Evolutionary conservation across 2,888 invertebrate genomes (phyloP), one percentile per base, ranked within the genome.

Genomic region (Catonia carolina): DNA sequence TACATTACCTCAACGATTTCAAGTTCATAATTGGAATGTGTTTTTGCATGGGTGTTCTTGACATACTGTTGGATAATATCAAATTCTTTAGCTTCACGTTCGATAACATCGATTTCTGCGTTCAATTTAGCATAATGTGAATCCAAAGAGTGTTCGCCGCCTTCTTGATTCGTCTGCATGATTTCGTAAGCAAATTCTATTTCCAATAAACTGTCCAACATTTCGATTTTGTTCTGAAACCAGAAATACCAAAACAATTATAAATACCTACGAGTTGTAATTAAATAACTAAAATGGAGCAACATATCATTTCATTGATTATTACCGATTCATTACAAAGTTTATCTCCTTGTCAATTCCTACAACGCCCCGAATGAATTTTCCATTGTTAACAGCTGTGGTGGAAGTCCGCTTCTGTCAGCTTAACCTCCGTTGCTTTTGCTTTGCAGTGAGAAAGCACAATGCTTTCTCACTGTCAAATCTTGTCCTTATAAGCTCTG

Each of bases 151-250:
- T 69, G 64, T n/a, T 73, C 71, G 1, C 74, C 73, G 5, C 71
- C 72, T 8, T 73, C 72, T 1, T 68, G 72, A 68, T 78, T 80
- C 47, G 77, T 72, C 66, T 86, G 84, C 67, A 98, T 75, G 67
- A 99, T 74, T 67, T 78, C 91, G 74, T 94, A 98, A 0, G 98
- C 97, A 51, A 96, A 84, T 75, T 99, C 96, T 64, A 99, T 89
- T 72, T 99, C 98, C 67, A 95, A 76, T 55, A 99, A 73, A 62
- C 86, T 90, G 67, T 97, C 94, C 61, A 99, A 73, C 94, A 98
- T 95, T 63, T 88, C 86, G 12, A 80, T 73, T 74, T 87, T 86
- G 61, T 74, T 69, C 81, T 83, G 59, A 14, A 70, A 69, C 18
- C 69, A 64, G 63, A 64, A 57, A n/a, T 14, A 56, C 56, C 15